A percentile compares a stretch with the other conserved stretches of the same genome.
Evolutionary conservation across 2,888 invertebrate species (phyloP).

Genomic region (Lamellibrachia satsuma): DNA sequence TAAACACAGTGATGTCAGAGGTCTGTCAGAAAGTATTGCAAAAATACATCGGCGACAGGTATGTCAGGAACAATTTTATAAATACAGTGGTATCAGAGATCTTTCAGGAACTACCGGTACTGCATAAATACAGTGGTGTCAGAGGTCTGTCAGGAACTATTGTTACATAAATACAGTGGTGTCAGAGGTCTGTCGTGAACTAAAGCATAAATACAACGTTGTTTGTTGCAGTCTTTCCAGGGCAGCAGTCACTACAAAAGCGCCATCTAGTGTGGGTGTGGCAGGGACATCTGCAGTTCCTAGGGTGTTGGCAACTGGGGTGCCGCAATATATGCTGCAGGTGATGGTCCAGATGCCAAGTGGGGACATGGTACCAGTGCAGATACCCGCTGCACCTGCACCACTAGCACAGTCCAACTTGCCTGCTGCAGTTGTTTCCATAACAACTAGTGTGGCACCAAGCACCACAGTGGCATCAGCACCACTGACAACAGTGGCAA

Average conservation of each 20-base stretch:
- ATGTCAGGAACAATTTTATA: too few species aligned
- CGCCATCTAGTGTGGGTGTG: not conserved
- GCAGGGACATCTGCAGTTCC: not conserved
- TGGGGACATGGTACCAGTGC: conserved; percentile 68
- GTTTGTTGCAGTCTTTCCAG: not conserved
- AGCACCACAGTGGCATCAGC: not conserved
- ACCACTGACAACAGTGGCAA: not conserved
- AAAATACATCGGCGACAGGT: too few species aligned
- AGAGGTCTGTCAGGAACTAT: too few species aligned
- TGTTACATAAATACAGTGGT: too few species aligned
- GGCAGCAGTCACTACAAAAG: not conserved
- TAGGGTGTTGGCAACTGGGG: not conserved
- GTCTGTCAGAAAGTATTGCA: too few species aligned
- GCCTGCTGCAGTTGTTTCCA: not conserved
- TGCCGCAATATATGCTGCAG: conserved; percentile 59
- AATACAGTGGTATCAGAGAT: too few species aligned
- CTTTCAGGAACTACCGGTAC: too few species aligned
- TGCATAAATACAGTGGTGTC: too few species aligned
- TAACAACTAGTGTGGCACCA: not conserved
- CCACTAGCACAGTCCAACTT: conserved; percentile 7
- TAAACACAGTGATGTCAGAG: too few species aligned
- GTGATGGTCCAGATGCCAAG: conserved; percentile 69
- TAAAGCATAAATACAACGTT: not conserved
- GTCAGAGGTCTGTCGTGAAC: not conserved
- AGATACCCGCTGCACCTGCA: conserved; percentile 62